These are phyloP conservation scores for Lipophrys pholis DNA, from an alignment of 2,113 vertebrate species.

Conservation along the genomic window DNA sequence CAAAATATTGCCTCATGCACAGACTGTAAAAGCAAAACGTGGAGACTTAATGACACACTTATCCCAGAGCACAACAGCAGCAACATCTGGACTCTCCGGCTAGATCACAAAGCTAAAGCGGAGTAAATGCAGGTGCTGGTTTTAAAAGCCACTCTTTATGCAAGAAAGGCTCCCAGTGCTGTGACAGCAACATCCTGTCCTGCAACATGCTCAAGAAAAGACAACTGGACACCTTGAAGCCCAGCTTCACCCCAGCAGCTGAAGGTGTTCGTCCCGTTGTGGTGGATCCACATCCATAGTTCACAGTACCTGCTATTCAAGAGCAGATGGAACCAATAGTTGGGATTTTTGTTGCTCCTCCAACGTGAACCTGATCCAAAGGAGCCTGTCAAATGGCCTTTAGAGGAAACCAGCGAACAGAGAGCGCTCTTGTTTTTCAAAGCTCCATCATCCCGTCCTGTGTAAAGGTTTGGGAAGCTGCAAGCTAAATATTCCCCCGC, in stretches of 20 bases:
- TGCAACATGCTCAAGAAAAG: neutral
- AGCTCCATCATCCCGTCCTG: neutral
- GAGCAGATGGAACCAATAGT: too few species aligned
- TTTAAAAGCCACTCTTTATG: constrained; percentile 4
- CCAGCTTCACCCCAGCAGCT: neutral
- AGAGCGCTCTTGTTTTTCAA: constrained; percentile 34
- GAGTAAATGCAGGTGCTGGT: constrained; percentile 28
- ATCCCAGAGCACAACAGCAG: constrained; percentile 13
- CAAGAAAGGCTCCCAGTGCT: neutral
- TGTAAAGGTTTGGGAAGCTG: constrained; percentile 25
- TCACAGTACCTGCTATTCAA: too few species aligned
- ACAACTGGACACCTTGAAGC: neutral
- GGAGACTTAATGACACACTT: constrained; percentile 6
- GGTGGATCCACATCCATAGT: too few species aligned
- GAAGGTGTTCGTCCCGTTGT: too few species aligned
- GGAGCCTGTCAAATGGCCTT: neutral
- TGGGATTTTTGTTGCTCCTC: too few species aligned
- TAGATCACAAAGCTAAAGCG: constrained; percentile 32
- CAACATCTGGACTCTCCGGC: constrained; percentile 23
- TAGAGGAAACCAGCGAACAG: neutral
- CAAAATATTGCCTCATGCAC: neutral
- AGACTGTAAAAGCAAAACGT: neutral
- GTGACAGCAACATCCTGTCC: neutral
- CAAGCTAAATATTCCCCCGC: constrained; percentile 5
- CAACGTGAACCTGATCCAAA: neutral